These are phyloP conservation scores for Drosophila merina DNA, from an alignment of 2,888 invertebrate species.

Conservation along the genomic window DNA sequence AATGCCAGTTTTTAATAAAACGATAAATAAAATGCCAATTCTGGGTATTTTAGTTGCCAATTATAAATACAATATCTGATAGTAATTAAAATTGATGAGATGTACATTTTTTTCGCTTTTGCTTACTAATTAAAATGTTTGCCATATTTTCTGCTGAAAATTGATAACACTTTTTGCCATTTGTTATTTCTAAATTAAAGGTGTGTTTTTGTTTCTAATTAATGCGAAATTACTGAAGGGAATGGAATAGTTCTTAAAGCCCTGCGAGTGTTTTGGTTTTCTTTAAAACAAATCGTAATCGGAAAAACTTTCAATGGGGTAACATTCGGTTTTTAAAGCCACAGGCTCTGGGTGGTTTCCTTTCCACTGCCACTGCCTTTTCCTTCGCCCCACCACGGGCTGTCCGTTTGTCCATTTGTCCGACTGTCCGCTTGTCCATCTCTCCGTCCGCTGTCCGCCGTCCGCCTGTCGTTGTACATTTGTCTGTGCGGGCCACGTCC, in stretches of 20 bases:
- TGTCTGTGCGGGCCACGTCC: constrained; percentile 68
- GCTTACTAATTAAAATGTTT: too few relatives aligned
- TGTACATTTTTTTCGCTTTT: background rate
- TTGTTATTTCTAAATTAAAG: too few relatives aligned
- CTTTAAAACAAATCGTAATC: background rate
- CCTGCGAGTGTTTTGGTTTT: background rate
- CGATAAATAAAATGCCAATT: background rate
- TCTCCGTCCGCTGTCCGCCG: constrained; percentile 22
- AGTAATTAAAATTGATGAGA: background rate
- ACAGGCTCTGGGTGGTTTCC: constrained; percentile 6
- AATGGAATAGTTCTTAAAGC: background rate
- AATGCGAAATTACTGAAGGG: too few relatives aligned
- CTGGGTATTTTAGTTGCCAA: background rate
- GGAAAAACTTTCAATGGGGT: background rate
- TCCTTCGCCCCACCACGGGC: constrained; percentile 23
- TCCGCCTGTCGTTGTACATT: constrained; percentile 54
- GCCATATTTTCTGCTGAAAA: background rate
- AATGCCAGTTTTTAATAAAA: background rate
- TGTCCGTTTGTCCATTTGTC: constrained; percentile 15
- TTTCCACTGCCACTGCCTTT: constrained; percentile 6
- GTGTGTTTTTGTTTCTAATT: too few relatives aligned
- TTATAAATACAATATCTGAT: background rate
- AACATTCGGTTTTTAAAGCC: constrained; percentile 1
- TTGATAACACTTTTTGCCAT: too few relatives aligned
- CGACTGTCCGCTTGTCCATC: constrained; percentile 16